These are phyloP conservation scores for Oithona nana DNA, from an alignment of 2,888 invertebrate species.

Conservation along the genomic window DNA sequence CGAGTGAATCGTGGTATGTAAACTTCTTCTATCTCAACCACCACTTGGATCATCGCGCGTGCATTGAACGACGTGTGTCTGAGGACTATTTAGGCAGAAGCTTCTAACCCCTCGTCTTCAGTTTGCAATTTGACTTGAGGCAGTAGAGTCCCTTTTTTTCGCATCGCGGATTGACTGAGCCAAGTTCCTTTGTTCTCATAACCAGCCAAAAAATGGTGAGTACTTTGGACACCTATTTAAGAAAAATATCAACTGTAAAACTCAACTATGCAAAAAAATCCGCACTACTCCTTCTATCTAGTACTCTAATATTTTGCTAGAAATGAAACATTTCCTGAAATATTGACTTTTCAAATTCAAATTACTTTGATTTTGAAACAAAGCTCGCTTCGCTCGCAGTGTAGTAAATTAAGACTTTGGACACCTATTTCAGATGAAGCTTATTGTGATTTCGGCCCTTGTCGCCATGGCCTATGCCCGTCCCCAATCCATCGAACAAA, in stretches of 20 bases:
- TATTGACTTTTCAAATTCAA: background rate
- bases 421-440: background rate
- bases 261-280: no score
- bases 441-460: constrained; percentile 1
- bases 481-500: background rate
- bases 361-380: background rate
- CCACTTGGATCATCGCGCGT: no score
- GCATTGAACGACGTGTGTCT: no score
- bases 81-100: no score
- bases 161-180: constrained; percentile 9
- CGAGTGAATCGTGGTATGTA: no score
- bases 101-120: no score
- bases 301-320: no score
- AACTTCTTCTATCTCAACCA: no score
- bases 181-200: background rate
- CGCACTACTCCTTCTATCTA: no score
- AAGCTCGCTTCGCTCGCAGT: background rate
- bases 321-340: no score
- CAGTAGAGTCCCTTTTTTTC: background rate
- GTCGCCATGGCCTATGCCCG: constrained; percentile 1
- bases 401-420: background rate
- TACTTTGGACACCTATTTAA: no score
- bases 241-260: no score
- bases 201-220: background rate
- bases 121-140: background rate